Conservation (phyloP, 2,113 vertebrate species). For the Anas platyrhynchos region DNA sequence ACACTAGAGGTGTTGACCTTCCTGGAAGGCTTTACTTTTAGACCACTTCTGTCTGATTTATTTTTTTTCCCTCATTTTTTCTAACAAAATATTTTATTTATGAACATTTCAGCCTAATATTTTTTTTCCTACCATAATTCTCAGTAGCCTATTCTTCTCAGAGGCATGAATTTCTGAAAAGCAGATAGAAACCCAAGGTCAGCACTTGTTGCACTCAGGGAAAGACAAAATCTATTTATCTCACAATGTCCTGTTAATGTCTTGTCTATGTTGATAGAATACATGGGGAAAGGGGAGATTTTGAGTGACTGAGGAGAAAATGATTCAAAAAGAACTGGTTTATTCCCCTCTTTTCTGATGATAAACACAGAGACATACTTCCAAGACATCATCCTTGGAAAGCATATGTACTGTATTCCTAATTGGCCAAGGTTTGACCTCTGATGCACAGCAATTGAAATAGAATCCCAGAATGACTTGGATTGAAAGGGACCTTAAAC, state of each 20-base stretch:
- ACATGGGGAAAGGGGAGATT: not conserved
- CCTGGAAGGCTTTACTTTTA: not conserved
- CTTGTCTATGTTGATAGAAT: not conserved
- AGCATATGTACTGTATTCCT: not conserved
- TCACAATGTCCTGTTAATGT: not conserved
- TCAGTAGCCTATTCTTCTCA: not conserved
- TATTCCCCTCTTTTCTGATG: not conserved
- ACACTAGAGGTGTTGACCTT: not conserved
- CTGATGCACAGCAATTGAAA: not conserved
- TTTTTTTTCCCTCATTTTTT: not conserved
- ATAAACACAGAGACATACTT: not conserved
- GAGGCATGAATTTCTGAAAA: not conserved
- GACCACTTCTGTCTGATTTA: not conserved
- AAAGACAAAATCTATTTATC: not conserved
- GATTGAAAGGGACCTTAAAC: too few species aligned
- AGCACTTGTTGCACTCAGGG: not conserved
- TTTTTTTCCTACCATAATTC: not conserved
- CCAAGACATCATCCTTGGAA: not conserved
- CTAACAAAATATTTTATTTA: not conserved
- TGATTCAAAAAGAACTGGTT: not conserved
- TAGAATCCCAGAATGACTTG: not conserved
- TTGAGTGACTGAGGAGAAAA: not conserved
- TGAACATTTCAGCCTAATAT: not conserved
- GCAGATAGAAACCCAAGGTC: not conserved
- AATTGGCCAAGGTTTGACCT: not conserved